Base-by-base conservation (phyloP, 2,113 vertebrate genomes). In the Oryzias javanicus region DNA sequence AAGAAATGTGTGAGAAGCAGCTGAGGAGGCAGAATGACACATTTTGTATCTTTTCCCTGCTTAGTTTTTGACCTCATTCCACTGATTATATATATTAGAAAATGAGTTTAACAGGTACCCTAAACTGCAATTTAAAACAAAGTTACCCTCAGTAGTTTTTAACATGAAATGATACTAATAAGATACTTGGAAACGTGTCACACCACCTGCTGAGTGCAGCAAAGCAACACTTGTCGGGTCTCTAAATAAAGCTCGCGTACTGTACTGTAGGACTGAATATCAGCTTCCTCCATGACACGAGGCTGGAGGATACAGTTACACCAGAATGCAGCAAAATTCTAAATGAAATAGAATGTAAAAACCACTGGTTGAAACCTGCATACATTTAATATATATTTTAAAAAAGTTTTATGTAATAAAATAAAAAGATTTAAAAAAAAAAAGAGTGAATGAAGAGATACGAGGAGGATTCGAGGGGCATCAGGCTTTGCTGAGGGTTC, bases 241-340 rank as follows among this genome's bases (percentile, higher is more conserved):
- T 78, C 76, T 82, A 89, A 86, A 89, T 71, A 86, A 82, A 82
- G 80, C 57, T 20, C n/a, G 25, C 13, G 0, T 55, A 48, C 67
- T 53, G 41, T 35, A 55, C 67, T 53, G 44, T 35, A 55, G 79
- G 24, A 29, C n/a, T 63, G 72, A 63, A 64, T 70, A 70, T 68
- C 58, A 35, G 47, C 55, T 70, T 71, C 17, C 51, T 45, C 29
- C 46, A 4, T 55, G 64, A 76, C 29, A 16, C 44, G 60, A 68
- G 52, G 59, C 19, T 17, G 47, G 25, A 15, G 60, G 61, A 49
- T 59, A 64, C 13, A 22, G 51, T 76, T 64, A 55, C 41, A 64
- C 55, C 47, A 68, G 18, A 64, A 60, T 19, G n/a, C 18, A 47
- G 64, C 25, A 22, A 48, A 69, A 57, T 63, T 24, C 15, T 8